A percentile compares a stretch with the other conserved stretches of the same genome.
phyloP scores from a whole-genome alignment of 2,797 vertebrate genomes.

The Anas georgica region DNA sequence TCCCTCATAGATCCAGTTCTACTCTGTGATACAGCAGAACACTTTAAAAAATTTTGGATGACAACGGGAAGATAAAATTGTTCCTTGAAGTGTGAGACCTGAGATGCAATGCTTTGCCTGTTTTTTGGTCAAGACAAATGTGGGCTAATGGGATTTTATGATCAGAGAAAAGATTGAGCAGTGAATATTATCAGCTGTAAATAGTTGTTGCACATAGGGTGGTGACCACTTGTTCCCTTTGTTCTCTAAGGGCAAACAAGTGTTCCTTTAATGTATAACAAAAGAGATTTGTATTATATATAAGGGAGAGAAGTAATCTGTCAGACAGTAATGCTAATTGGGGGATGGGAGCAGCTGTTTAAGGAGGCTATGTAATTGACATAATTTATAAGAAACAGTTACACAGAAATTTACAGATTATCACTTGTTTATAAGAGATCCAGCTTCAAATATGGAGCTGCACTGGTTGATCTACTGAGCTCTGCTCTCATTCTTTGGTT shows the following conservation, averaged over 20 bases:
- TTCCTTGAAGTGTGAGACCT: background rate
- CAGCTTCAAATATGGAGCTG: background rate
- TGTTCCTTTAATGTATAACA: background rate
- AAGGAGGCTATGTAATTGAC: background rate
- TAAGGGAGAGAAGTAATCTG: background rate
- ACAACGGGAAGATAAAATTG: background rate
- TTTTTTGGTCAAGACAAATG: background rate
- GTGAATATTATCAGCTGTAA: background rate
- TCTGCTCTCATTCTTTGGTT: background rate
- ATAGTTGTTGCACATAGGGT: background rate
- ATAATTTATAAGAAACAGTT: background rate
- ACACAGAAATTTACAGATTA: background rate
- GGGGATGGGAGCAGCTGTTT: background rate
- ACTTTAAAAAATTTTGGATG: background rate
- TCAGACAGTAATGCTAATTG: background rate
- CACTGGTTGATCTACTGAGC: background rate
- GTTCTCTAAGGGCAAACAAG: background rate
- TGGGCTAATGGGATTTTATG: background rate
- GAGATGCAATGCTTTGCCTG: background rate
- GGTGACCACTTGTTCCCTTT: background rate
- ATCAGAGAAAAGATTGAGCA: background rate
- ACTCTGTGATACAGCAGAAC: background rate
- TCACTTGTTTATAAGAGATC: background rate
- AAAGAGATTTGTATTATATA: background rate
- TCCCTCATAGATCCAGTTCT: background rate